Conservation (phyloP, 2,797 vertebrate genomes). For the Chiroxiphia lanceolata region DNA sequence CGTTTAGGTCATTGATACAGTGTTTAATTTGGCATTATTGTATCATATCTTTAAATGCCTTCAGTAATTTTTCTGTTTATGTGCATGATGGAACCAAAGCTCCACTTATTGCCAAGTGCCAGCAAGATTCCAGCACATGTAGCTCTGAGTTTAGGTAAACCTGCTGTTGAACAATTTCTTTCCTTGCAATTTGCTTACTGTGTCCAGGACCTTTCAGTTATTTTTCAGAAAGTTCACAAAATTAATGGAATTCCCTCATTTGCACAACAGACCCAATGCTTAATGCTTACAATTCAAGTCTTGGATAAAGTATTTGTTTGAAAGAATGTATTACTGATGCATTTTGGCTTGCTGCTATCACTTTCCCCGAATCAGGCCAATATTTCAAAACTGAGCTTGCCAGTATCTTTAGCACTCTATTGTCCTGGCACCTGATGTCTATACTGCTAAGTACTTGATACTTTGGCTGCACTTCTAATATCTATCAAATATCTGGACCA, state of each 20-base stretch:
- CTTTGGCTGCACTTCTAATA: conserved; percentile 23
- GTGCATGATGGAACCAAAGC: neutral
- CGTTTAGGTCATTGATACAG: neutral
- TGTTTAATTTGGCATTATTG: neutral
- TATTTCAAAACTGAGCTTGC: conserved; percentile 9
- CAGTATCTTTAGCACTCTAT: neutral
- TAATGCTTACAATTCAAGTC: neutral
- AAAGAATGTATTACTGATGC: neutral
- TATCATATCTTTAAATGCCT: neutral
- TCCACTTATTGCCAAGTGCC: neutral
- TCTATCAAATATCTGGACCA: neutral
- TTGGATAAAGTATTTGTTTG: neutral
- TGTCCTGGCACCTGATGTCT: conserved; percentile 4
- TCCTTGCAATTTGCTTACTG: neutral
- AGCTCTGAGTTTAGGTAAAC: neutral
- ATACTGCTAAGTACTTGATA: conserved; percentile 16
- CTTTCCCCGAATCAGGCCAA: neutral
- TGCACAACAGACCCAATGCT: neutral
- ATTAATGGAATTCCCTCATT: neutral
- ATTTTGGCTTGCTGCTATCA: neutral
- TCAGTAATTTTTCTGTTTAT: neutral
- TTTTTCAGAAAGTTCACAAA: neutral
- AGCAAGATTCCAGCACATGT: neutral
- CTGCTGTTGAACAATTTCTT: neutral
- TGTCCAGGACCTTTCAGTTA: neutral